phyloP scores from a whole-genome alignment of 1,140 invertebrate genomes.

The Atta texana region DNA sequence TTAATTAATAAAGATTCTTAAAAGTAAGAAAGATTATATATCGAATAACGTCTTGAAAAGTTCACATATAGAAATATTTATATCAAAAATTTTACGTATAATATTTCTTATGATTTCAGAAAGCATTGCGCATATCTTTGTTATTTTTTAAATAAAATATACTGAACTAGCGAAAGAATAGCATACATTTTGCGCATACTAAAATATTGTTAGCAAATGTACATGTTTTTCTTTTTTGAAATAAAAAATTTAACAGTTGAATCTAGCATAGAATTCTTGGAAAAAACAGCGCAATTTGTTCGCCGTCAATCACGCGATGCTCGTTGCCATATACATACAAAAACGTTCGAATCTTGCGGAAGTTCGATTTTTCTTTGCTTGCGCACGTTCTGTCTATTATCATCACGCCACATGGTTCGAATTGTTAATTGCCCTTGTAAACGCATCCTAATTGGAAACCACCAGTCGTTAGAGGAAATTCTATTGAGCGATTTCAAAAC shows the following conservation, averaged over 20 bases:
- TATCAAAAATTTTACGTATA: not conserved
- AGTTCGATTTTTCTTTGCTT: constrained; percentile 12
- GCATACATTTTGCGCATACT: too few species aligned
- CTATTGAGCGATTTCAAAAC: not conserved
- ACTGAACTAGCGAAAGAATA: not conserved
- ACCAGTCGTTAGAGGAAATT: not conserved
- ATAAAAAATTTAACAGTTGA: constrained; percentile 10
- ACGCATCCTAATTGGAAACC: constrained; percentile 42
- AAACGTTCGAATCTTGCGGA: constrained; percentile 12
- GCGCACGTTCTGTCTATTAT: not conserved
- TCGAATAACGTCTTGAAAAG: not conserved
- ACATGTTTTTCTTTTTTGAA: not conserved
- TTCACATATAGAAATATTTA: not conserved
- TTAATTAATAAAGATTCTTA: not conserved
- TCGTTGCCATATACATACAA: constrained; percentile 20
- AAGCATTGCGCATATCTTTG: not conserved
- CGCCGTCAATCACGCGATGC: constrained; percentile 37
- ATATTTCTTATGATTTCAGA: not conserved
- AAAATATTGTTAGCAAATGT: not conserved
- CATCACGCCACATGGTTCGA: not conserved
- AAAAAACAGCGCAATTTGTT: constrained; percentile 2
- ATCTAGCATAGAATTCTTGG: not conserved
- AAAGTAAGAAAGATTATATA: not conserved
- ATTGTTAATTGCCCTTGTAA: constrained; percentile 46
- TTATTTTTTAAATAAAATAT: constrained; percentile 15